These are phyloP conservation scores for Tanytarsus gracilentus DNA, from an alignment of 2,888 invertebrate genomes.

Conservation along the genomic window DNA sequence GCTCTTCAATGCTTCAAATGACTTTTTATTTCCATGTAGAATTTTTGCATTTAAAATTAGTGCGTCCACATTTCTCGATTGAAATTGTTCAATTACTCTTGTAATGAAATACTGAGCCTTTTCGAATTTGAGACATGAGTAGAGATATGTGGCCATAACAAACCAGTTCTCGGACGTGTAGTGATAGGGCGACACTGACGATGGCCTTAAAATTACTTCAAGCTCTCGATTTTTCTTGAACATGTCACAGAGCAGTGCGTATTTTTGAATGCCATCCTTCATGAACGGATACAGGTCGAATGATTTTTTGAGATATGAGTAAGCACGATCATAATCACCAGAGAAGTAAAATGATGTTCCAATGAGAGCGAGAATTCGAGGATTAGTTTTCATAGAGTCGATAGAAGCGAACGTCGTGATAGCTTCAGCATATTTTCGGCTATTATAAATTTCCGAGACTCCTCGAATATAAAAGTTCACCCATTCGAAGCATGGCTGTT, in stretches of 20 bases:
- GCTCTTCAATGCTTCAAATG: conserved; percentile 37
- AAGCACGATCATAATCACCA: conserved; percentile 59
- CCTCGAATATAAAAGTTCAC: conserved; percentile 54
- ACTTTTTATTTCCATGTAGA: conserved; percentile 36
- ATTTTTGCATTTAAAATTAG: conserved; percentile 60
- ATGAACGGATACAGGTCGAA: conserved; percentile 48
- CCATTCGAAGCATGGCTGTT: conserved; percentile 45
- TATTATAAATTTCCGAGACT: conserved; percentile 52
- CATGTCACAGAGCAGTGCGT: conserved; percentile 52
- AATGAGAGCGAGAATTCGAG: conserved; percentile 55
- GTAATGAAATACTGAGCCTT: conserved; percentile 63
- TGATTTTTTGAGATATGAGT: conserved; percentile 44
- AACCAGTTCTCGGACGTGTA: conserved; percentile 63
- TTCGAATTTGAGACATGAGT: conserved; percentile 47
- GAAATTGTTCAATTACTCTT: conserved; percentile 57
- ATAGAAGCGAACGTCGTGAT: conserved; percentile 56
- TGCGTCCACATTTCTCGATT: conserved; percentile 58
- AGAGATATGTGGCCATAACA: conserved; percentile 51
- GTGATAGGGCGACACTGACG: conserved; percentile 39
- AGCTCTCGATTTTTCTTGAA: conserved; percentile 52
- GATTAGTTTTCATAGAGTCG: conserved; percentile 62
- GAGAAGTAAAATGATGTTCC: conserved; percentile 64
- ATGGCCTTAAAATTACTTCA: conserved; percentile 49
- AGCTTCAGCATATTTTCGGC: conserved; percentile 59
- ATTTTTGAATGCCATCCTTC: conserved; percentile 53